Evolutionary conservation across 2,888 invertebrate genomes (phyloP), one percentile per base, ranked within the genome.

Genomic region (Diabrotica balteata): DNA sequence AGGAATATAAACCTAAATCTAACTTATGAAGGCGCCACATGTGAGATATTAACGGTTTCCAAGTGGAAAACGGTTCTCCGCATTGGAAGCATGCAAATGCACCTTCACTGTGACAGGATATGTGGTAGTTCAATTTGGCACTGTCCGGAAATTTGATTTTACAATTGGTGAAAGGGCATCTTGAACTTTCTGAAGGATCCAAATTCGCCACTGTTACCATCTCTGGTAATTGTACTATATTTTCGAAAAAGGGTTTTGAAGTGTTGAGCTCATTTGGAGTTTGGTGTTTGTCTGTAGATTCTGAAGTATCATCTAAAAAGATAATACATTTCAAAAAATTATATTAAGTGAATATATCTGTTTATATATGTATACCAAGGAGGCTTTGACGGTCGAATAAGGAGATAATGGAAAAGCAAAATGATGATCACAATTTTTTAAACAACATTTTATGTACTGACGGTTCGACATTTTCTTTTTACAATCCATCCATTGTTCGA

Each of bases 1-100:
- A 95, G 3, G 90, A 88, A 59, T 90, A 91, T 54, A 95, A 82
- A 78, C 94, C 95, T 86, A 94, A 88, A 78, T 95, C 94, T 8
- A 94, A 87, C 57, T 87, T 86, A 80, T 95, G 95, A 0, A 84
- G 79, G 59, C 91, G 88, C 95, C 95, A 95, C 57, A 95, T 84
- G 80, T 95, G 95, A 4, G 90, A 89, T 69, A 92, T 90, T n/a
- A 94, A 80, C 0, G 88, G 86, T 74, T 90, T 90, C 87, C 93
- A 92, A 8, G 87, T 86, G 0, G 81, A 75, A 77, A 86, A 88
- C 10, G 82, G 78, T 68, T 85, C 85, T 0, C 86, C 84, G 81
- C 94, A 94, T 79, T 93, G 91, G 0, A 88, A 88, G 82, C 94
- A 94, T 44, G 85, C 84, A 75, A 86, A 87, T 44, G 79, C 79